A percentile compares a stretch with the other conserved stretches of the same genome.
Conservation (phyloP, 1,140 invertebrate genomes). For the Streblospio benedicti region DNA sequence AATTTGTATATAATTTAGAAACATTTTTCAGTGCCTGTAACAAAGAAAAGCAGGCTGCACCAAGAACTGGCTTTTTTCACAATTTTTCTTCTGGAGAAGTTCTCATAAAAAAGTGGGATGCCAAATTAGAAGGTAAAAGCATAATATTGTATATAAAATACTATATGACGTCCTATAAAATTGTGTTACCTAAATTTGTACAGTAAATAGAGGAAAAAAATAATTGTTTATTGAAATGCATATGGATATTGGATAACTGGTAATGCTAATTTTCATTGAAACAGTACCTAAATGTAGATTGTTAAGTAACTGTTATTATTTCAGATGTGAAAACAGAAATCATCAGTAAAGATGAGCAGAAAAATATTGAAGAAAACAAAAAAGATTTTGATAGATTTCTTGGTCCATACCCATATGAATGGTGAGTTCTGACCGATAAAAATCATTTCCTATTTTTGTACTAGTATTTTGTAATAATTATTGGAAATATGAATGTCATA, state of each 20-base stretch:
- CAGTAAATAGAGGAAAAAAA: too few species aligned
- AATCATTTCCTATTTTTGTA: too few species aligned
- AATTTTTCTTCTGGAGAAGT: slow-evolving; percentile 74
- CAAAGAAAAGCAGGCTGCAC: slow-evolving; percentile 51
- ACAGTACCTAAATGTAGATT: slow-evolving; percentile 4
- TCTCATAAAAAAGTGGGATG: slow-evolving; percentile 77
- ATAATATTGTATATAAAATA: too few species aligned
- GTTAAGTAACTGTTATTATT: too few species aligned
- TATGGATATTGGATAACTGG: too few species aligned
- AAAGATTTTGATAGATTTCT: slow-evolving; percentile 70
- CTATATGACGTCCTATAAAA: too few species aligned
- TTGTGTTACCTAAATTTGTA: too few species aligned
- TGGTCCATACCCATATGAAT: slow-evolving; percentile 83
- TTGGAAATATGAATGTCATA: too few species aligned
- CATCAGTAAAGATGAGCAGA: slow-evolving; percentile 36
- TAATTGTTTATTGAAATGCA: too few species aligned
- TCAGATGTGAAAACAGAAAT: slow-evolving; percentile 46
- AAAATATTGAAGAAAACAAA: slow-evolving; percentile 61
- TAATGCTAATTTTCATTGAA: too few species aligned
- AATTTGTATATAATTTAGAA: too few species aligned
- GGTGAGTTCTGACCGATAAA: slow-evolving; percentile 29
- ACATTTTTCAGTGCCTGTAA: slow-evolving; percentile 53
- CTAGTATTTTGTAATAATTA: too few species aligned
- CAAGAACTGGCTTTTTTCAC: slow-evolving; percentile 81
- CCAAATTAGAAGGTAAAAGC: slow-evolving; percentile 42